phyloP scores from a whole-genome alignment of 2,113 vertebrate genomes.

The Marcusenius ussheri region DNA sequence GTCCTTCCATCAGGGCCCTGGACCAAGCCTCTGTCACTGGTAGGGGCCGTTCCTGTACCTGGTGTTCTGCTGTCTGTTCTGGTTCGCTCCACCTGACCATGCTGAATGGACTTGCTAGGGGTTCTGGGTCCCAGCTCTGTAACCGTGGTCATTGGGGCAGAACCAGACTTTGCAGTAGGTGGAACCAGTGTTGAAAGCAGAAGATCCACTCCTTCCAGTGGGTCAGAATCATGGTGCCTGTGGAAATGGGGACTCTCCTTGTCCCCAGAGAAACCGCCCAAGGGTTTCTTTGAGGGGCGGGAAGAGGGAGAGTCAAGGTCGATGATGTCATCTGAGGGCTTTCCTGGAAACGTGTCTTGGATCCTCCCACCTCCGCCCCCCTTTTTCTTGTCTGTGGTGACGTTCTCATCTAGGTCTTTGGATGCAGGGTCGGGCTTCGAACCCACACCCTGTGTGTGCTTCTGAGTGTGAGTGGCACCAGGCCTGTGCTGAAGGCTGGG shows the following conservation, averaged over 20 bases:
- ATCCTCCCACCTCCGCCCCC: not conserved
- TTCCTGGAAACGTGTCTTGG: constrained; percentile 33
- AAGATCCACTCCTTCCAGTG: constrained; percentile 22
- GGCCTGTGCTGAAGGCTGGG: constrained; percentile 38
- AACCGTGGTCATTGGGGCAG: not conserved
- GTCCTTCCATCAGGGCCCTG: constrained; percentile 34
- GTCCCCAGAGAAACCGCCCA: not conserved
- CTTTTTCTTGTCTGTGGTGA: constrained; percentile 61
- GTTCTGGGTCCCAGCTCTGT: constrained; percentile 7
- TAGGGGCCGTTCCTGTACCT: constrained; percentile 23
- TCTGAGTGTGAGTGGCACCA: constrained; percentile 34
- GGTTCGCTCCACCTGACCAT: not conserved
- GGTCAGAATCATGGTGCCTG: constrained; percentile 31
- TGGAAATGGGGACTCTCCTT: constrained; percentile 21
- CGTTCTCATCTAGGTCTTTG: constrained; percentile 58
- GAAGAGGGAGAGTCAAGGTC: constrained; percentile 34
- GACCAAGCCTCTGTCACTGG: constrained; percentile 21
- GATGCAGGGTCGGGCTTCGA: constrained; percentile 55
- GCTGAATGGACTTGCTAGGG: not conserved
- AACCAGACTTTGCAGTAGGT: not conserved
- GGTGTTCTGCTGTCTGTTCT: not conserved
- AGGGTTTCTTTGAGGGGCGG: constrained; percentile 36
- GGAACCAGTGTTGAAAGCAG: constrained; percentile 15
- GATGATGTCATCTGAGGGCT: constrained; percentile 46
- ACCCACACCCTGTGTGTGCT: constrained; percentile 29